Conservation (phyloP, 2,888 invertebrate species). For the Tenthredo mesomela region DNA sequence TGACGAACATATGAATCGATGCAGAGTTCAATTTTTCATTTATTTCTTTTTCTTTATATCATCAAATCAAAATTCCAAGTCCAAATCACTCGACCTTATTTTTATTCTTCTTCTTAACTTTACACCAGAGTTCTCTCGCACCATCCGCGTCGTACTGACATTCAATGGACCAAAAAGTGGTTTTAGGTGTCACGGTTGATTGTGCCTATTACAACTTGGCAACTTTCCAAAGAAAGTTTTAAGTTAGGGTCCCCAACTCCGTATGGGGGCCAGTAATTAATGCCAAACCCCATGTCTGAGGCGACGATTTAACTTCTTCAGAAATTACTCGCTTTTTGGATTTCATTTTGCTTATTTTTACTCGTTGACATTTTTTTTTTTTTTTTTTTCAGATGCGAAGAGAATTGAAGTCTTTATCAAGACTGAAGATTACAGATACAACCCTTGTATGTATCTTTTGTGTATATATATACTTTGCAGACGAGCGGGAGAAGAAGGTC, state of each 20-base stretch:
- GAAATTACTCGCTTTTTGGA: background rate
- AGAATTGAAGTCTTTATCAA: background rate
- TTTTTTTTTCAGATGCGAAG: background rate
- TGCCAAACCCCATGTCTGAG: conserved; percentile 19
- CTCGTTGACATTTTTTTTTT: too few relatives aligned
- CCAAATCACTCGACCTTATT: background rate
- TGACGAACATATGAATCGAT: background rate
- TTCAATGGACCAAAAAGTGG: conserved; percentile 35
- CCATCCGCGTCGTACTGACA: background rate
- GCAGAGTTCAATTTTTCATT: background rate
- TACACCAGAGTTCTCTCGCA: background rate
- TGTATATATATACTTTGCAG: background rate
- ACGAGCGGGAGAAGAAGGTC: background rate
- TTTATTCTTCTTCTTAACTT: conserved; percentile 1
- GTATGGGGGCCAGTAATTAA: conserved; percentile 28
- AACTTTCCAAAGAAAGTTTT: conserved; percentile 25
- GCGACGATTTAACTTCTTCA: background rate
- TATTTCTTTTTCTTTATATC: background rate
- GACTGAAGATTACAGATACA: background rate
- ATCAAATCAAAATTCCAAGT: background rate
- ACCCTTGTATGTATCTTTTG: background rate
- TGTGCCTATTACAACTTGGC: conserved; percentile 37
- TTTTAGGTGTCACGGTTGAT: conserved; percentile 42
- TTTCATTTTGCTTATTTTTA: background rate
- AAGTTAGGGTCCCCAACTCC: conserved; percentile 8